A percentile compares a stretch with the other conserved stretches of the same genome.
Conservation (phyloP, 2,797 vertebrate genomes). For the Pantherophis vulpinus region DNA sequence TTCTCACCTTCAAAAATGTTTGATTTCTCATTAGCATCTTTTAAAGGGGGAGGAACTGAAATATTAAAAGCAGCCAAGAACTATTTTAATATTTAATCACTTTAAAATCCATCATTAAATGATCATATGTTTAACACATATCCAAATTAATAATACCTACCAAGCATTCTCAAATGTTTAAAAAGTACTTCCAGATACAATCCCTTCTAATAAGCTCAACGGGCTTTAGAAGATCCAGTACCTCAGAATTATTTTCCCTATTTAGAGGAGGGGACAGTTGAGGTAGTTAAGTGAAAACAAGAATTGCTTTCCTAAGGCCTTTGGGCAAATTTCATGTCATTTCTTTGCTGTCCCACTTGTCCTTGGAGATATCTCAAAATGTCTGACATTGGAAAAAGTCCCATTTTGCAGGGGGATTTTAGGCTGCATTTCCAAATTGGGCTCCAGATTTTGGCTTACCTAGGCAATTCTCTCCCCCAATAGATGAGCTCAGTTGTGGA, state of each 20-base stretch:
- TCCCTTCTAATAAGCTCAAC: background rate
- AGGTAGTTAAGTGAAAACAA: background rate
- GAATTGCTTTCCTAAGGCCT: background rate
- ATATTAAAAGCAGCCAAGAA: background rate
- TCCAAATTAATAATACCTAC: background rate
- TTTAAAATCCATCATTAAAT: background rate
- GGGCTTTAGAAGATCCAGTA: background rate
- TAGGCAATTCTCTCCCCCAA: background rate
- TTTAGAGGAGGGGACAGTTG: background rate
- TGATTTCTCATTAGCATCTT: background rate
- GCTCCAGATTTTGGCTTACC: background rate
- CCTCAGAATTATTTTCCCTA: background rate
- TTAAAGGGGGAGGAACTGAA: background rate
- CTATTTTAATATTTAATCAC: background rate
- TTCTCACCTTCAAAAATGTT: background rate
- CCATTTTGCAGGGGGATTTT: background rate
- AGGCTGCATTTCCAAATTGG: background rate
- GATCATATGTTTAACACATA: background rate
- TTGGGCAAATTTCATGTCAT: background rate
- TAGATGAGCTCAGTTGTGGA: background rate
- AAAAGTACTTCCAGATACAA: background rate
- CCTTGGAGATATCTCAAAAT: background rate
- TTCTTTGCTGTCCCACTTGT: background rate
- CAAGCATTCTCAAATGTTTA: background rate
- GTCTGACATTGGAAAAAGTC: background rate